A percentile compares a stretch with the other conserved stretches of the same genome.
Evolutionary conservation across 1,140 invertebrate species (phyloP).

Genomic region (Druon quercuslanigerum): DNA sequence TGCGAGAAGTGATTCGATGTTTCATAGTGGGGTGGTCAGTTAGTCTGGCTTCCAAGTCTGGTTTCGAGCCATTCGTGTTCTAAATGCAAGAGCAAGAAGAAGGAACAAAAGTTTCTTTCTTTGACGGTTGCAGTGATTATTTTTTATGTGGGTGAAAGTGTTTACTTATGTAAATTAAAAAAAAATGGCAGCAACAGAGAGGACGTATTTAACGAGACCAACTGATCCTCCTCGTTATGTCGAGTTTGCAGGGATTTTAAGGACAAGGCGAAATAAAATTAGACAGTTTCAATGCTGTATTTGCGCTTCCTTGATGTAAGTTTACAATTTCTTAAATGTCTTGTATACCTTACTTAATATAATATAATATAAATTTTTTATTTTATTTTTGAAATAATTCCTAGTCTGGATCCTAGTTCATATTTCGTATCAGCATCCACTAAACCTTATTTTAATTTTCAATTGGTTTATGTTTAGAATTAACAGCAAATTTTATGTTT

Average conservation of each 20-base stretch:
- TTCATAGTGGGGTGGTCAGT: slow-evolving; percentile 31
- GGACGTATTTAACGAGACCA: slow-evolving; percentile 74
- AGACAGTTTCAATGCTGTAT: slow-evolving; percentile 83
- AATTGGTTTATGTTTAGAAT: too few species aligned
- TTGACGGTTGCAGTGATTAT: neutral
- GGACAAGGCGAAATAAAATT: slow-evolving; percentile 77
- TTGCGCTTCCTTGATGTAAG: slow-evolving; percentile 81
- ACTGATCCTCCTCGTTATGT: slow-evolving; percentile 77
- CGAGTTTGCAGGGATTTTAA: slow-evolving; percentile 78
- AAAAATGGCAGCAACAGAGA: slow-evolving; percentile 70
- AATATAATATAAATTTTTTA: too few species aligned
- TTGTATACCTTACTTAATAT: too few species aligned
- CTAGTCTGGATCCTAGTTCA: too few species aligned
- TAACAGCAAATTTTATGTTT: too few species aligned
- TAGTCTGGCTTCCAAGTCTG: slow-evolving; percentile 26
- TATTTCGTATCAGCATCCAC: too few species aligned
- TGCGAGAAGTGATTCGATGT: slow-evolving; percentile 24
- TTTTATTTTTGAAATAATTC: too few species aligned
- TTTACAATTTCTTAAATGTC: neutral
- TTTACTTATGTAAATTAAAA: neutral
- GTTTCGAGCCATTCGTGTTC: slow-evolving; percentile 1
- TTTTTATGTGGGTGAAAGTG: slow-evolving; percentile 23
- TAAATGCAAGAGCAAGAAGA: slow-evolving; percentile 16
- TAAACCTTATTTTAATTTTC: too few species aligned
- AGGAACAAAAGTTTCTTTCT: neutral